Percentiles rank a stretch among this genome's conserved stretches.
Conservation (phyloP, 2,888 invertebrate genomes). For the Piscicola geometra region DNA sequence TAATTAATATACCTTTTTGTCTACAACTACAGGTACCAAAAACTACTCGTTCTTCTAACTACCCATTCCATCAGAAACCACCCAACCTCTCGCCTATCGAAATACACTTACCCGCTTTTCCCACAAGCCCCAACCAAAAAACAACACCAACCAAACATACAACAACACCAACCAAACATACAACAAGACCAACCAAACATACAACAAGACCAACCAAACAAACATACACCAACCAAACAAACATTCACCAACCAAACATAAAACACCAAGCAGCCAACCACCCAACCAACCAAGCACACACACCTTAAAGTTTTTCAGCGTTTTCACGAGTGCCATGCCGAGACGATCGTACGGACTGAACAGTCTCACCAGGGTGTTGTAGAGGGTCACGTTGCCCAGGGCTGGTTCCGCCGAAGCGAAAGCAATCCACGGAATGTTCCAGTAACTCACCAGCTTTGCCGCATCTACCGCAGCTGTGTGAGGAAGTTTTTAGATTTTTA, state of each 20-base stretch:
- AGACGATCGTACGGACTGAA: conserved; percentile 37
- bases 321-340: conserved; percentile 34
- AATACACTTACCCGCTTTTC: no score
- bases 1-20: no score
- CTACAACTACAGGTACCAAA: no score
- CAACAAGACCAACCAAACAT: neutral
- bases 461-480: conserved; percentile 36
- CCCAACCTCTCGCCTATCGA: no score
- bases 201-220: neutral
- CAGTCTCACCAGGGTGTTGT: conserved; percentile 39
- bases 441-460: conserved; percentile 37
- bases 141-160: no score
- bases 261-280: no score
- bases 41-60: no score
- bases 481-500: neutral
- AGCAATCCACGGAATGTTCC: conserved; percentile 38
- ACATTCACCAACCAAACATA: neutral
- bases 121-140: no score
- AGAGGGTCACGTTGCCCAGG: conserved; percentile 33
- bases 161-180: no score
- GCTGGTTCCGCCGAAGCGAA: conserved; percentile 35
- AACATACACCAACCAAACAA: neutral
- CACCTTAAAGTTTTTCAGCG: conserved; percentile 35
- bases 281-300: no score
- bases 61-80: no score